phyloP scores from a whole-genome alignment of 2,797 vertebrate species.

The Sebastes steindachneri region DNA sequence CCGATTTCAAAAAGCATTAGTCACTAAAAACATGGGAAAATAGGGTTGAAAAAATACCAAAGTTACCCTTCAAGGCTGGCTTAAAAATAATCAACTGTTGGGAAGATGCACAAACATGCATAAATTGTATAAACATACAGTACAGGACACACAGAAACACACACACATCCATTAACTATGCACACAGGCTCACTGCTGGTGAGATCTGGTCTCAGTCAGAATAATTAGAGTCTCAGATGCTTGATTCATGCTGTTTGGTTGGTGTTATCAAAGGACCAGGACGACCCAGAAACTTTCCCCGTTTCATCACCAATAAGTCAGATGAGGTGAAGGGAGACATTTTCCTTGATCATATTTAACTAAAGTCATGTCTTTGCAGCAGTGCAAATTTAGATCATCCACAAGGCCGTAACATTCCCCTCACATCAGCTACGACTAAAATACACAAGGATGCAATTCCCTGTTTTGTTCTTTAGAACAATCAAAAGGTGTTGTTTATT shows the following conservation, averaged over 20 bases:
- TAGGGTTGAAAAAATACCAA: too few species aligned
- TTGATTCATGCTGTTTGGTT: constrained; percentile 29
- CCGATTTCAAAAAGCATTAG: too few species aligned
- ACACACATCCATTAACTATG: neutral
- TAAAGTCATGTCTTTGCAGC: neutral
- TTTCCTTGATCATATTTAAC: constrained; percentile 23
- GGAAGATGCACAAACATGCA: neutral
- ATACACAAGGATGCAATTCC: constrained; percentile 3
- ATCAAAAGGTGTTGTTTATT: constrained; percentile 23
- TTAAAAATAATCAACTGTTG: neutral
- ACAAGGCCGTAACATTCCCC: neutral
- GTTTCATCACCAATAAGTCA: constrained; percentile 30
- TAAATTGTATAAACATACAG: neutral
- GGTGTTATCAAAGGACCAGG: constrained; percentile 32
- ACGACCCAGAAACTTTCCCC: constrained; percentile 9
- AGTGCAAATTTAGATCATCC: neutral
- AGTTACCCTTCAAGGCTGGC: too few species aligned
- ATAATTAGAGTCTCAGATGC: constrained; percentile 28
- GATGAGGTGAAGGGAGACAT: constrained; percentile 20
- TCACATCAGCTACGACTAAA: neutral
- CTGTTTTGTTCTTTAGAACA: neutral
- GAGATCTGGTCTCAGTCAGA: constrained; percentile 28
- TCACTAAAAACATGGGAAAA: too few species aligned
- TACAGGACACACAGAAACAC: neutral
- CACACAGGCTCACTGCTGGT: constrained; percentile 1